Evolutionary conservation across 2,797 vertebrate genomes (phyloP).

Genomic region (Aeoliscus strigatus): DNA sequence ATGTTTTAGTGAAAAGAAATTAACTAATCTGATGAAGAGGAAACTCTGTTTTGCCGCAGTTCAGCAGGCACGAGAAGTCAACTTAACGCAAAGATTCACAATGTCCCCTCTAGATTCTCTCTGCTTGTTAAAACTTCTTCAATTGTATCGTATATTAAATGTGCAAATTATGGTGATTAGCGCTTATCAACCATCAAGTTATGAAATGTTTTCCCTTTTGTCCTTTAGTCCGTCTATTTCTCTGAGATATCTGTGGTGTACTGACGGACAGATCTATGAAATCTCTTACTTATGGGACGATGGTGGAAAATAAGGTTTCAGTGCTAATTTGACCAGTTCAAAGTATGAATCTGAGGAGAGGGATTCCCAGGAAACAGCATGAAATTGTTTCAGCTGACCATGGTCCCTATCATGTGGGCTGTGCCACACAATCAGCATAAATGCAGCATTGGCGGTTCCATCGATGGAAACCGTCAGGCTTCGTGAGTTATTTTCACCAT

Average conservation of each 20-base stretch:
- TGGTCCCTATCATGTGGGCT: constrained; percentile 48
- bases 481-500: constrained; percentile 38
- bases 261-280: constrained; percentile 29
- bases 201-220: constrained; percentile 19
- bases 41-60: constrained; percentile 40
- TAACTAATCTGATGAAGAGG: constrained; percentile 63
- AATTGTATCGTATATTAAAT: constrained; percentile 6
- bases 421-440: constrained; percentile 51
- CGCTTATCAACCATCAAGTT: constrained; percentile 38
- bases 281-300: constrained; percentile 57
- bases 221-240: constrained; percentile 21
- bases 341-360: constrained; percentile 54
- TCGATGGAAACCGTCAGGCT: constrained; percentile 26
- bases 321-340: constrained; percentile 65
- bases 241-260: constrained; percentile 34
- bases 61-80: constrained; percentile 44
- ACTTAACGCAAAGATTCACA: constrained; percentile 4
- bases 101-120: not conserved
- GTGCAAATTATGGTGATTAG: constrained; percentile 20
- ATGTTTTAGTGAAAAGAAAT: constrained; percentile 41
- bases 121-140: constrained; percentile 3
- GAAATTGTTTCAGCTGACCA: constrained; percentile 57
- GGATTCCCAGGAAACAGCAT: constrained; percentile 58
- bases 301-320: constrained; percentile 59
- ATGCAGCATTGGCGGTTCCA: constrained; percentile 34